phyloP scores from a whole-genome alignment of 2,888 invertebrate species.

The Laspeyria flexula region DNA sequence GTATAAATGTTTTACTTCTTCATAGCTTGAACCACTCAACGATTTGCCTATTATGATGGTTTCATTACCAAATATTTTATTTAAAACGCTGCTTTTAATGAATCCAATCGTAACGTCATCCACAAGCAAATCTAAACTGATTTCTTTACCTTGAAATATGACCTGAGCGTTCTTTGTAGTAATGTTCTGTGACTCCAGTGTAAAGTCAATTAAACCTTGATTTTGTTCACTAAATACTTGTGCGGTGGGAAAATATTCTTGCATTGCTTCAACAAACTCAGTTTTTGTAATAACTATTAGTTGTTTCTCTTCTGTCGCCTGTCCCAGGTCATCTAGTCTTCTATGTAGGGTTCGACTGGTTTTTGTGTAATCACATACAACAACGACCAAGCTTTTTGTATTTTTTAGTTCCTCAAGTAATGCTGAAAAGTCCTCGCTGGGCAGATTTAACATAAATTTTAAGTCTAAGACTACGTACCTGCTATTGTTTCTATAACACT shows the following conservation, averaged over 20 bases:
- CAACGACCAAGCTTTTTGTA: background rate
- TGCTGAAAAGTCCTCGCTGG: background rate
- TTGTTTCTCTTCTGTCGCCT: background rate
- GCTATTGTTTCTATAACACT: background rate
- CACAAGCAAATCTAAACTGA: slow-evolving; percentile 4
- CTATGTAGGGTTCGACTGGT: background rate
- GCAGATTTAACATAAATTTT: slow-evolving; percentile 1
- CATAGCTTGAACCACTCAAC: slow-evolving; percentile 10
- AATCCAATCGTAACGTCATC: background rate
- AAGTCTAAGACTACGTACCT: slow-evolving; percentile 7
- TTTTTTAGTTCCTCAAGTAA: slow-evolving; percentile 1
- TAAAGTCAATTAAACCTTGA: slow-evolving; percentile 4
- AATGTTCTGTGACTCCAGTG: background rate
- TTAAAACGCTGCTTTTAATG: slow-evolving; percentile 4
- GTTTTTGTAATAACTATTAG: slow-evolving; percentile 8
- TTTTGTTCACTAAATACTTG: background rate
- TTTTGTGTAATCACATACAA: background rate
- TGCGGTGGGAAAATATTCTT: background rate
- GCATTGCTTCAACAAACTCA: background rate
- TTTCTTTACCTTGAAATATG: slow-evolving; percentile 7
- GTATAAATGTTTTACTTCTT: slow-evolving; percentile 14
- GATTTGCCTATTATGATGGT: slow-evolving; percentile 8
- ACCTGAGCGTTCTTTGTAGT: slow-evolving; percentile 1
- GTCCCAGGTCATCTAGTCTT: background rate
- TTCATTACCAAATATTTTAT: slow-evolving; percentile 11